Evolutionary conservation across 2,797 vertebrate species (phyloP).

Genomic region (Protonibea diacanthus): DNA sequence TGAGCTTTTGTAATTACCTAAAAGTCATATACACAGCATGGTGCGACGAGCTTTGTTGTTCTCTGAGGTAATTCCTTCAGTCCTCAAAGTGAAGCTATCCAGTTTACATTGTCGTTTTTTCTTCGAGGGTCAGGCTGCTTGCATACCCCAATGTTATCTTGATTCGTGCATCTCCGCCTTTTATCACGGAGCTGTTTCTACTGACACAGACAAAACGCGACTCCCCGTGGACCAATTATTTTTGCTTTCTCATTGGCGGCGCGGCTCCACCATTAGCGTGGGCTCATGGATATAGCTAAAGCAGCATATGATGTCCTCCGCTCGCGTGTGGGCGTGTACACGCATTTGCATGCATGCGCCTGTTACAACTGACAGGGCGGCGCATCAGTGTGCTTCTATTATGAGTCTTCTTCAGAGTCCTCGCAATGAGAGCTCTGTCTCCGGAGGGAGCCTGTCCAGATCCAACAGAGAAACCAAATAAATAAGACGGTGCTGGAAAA

Average conservation of each 20-base stretch:
- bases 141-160: conserved; percentile 59
- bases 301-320: conserved; percentile 53
- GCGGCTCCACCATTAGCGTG: conserved; percentile 50
- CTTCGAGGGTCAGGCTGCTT: conserved; percentile 58
- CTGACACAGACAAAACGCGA: conserved; percentile 73
- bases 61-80: conserved; percentile 27
- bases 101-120: conserved; percentile 37
- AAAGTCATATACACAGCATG: conserved; percentile 18
- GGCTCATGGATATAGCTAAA: conserved; percentile 61
- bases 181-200: conserved; percentile 74
- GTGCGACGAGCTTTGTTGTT: conserved; percentile 9
- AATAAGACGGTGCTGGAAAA: conserved; percentile 37
- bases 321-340: conserved; percentile 15
- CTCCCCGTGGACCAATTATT: conserved; percentile 82
- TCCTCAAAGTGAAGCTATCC: conserved; percentile 44
- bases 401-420: conserved; percentile 55
- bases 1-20: conserved; percentile 50
- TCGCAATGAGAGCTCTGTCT: conserved; percentile 60
- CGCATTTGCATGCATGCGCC: background rate
- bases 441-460: conserved; percentile 55
- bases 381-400: conserved; percentile 32
- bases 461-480: conserved; percentile 46
- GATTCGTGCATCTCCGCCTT: conserved; percentile 68
- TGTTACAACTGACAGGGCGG: conserved; percentile 41
- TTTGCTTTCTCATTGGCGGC: conserved; percentile 70